Percentiles rank a stretch among this genome's conserved stretches.
Conservation (phyloP, 1,140 invertebrate genomes). For the Drosophila asahinai region DNA sequence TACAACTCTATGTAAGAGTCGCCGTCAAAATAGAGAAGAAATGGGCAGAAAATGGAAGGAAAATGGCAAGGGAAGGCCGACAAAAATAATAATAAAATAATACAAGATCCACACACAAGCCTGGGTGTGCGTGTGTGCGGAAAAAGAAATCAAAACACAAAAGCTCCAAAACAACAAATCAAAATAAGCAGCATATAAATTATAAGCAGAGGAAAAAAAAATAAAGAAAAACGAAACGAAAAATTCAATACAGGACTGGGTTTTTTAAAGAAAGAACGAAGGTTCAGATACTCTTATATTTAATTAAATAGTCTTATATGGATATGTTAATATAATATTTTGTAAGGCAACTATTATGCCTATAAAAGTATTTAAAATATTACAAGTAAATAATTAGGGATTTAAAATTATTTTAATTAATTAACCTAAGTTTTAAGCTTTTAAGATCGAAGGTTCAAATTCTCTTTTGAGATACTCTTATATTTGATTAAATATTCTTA, state of each 20-base stretch:
- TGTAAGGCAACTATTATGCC: too few relatives aligned
- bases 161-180: slow-evolving; percentile 72
- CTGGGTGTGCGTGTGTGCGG: slow-evolving; percentile 38
- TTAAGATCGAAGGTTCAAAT: too few relatives aligned
- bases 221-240: background rate
- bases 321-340: too few relatives aligned
- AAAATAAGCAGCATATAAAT: slow-evolving; percentile 78
- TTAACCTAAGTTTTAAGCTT: too few relatives aligned
- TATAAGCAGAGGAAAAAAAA: slow-evolving; percentile 42
- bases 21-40: slow-evolving; percentile 36
- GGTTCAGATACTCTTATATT: background rate
- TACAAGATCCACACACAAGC: slow-evolving; percentile 5
- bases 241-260: slow-evolving; percentile 5
- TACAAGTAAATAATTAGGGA: too few relatives aligned
- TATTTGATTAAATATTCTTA: background rate
- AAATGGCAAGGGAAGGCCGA: slow-evolving; percentile 7
- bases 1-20: slow-evolving; percentile 19
- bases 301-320: too few relatives aligned
- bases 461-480: background rate
- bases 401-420: too few relatives aligned
- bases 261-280: background rate
- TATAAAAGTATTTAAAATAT: too few relatives aligned
- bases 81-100: slow-evolving; percentile 20
- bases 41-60: slow-evolving; percentile 2
- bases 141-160: slow-evolving; percentile 72